Percentiles rank a stretch among this genome's conserved stretches.
phyloP scores from a whole-genome alignment of 2,113 vertebrate species.

The Aphelocoma coerulescens region DNA sequence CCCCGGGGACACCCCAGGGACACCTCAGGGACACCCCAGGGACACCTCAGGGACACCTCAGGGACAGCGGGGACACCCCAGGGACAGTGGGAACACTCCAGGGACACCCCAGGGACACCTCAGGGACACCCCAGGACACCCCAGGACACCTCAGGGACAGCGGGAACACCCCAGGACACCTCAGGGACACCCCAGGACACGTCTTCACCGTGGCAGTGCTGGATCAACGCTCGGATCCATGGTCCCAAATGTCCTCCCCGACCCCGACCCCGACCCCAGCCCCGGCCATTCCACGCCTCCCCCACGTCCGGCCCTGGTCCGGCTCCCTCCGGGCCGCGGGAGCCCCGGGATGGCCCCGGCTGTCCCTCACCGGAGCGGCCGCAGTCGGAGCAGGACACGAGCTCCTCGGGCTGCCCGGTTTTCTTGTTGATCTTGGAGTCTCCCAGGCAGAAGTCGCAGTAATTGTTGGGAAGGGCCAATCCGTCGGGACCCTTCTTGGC shows the following conservation, averaged over 20 bases:
- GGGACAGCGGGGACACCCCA: background rate
- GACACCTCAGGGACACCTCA: too few species aligned
- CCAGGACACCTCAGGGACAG: background rate
- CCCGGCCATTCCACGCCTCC: too few species aligned
- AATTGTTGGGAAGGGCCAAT: slow-evolving; percentile 91
- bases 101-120: too few species aligned
- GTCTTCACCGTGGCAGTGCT: too few species aligned
- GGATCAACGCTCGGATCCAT: background rate
- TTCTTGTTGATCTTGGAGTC: slow-evolving; percentile 97
- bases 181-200: too few species aligned
- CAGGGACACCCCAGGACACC: too few species aligned
- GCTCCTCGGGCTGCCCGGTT: slow-evolving; percentile 89
- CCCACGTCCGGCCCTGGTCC: too few species aligned
- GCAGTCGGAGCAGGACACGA: slow-evolving; percentile 96
- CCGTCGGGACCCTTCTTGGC: slow-evolving; percentile 94
- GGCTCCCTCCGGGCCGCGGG: too few species aligned
- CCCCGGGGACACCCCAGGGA: background rate
- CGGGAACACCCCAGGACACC: background rate
- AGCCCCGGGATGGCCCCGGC: background rate
- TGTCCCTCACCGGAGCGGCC: slow-evolving; percentile 45
- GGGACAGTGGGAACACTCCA: too few species aligned
- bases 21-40: too few species aligned
- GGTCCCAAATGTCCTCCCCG: background rate
- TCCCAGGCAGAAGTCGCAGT: slow-evolving; percentile 96
- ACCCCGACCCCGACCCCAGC: background rate